These are phyloP conservation scores for Spodoptera frugiperda DNA, from an alignment of 1,140 invertebrate species.

Conservation along the genomic window DNA sequence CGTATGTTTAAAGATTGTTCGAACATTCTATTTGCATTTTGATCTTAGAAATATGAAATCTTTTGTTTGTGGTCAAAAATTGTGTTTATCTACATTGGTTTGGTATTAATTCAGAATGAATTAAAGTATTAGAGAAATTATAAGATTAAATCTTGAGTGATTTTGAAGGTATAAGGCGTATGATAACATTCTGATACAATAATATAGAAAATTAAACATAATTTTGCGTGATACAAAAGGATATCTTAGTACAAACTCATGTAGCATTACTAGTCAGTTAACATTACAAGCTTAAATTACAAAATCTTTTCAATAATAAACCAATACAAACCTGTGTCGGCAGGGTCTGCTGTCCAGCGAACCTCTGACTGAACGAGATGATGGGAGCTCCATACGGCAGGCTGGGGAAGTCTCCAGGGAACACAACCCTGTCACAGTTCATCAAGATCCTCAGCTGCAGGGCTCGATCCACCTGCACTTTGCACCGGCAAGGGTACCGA, in stretches of 20 bases:
- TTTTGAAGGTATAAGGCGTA: too few relatives aligned
- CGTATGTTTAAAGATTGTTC: neutral
- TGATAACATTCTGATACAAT: too few relatives aligned
- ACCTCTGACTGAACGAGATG: constrained; percentile 91
- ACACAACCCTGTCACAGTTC: constrained; percentile 94
- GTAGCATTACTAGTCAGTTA: too few relatives aligned
- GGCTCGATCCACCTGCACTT: constrained; percentile 78
- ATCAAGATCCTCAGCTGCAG: constrained; percentile 87
- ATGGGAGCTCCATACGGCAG: constrained; percentile 92
- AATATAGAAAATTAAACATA: too few relatives aligned
- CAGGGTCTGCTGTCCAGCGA: constrained; percentile 92
- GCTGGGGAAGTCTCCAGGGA: constrained; percentile 90
- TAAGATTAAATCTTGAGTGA: too few relatives aligned
- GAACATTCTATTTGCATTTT: neutral
- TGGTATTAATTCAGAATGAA: neutral
- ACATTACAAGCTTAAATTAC: too few relatives aligned
- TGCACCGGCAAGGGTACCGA: constrained; percentile 88
- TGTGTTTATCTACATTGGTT: neutral
- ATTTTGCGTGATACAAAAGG: too few relatives aligned
- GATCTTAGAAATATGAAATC: too few relatives aligned
- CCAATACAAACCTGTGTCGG: constrained; percentile 88
- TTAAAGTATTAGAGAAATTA: neutral
- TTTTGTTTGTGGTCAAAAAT: too few relatives aligned
- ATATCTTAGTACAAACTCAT: too few relatives aligned
- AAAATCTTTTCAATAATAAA: too few relatives aligned